Evolutionary conservation across 2,888 invertebrate species (phyloP).

Genomic region (Phymatocera aterrima): DNA sequence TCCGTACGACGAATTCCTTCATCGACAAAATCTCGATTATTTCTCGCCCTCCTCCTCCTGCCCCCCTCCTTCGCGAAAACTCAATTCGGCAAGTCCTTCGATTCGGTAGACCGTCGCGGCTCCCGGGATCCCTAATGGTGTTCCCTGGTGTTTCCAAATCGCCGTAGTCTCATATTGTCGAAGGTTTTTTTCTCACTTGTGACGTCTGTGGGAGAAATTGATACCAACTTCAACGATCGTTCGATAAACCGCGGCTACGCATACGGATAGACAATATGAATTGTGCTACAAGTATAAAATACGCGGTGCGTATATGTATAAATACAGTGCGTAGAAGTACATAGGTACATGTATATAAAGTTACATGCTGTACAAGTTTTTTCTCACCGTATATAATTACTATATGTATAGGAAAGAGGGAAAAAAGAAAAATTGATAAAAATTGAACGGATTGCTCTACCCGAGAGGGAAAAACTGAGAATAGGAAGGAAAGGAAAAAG

Average conservation of each 20-base stretch:
- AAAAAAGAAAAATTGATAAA: slow-evolving; percentile 27
- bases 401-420: no score
- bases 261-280: no score
- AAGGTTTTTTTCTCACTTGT: neutral
- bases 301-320: neutral
- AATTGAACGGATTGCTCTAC: neutral
- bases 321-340: neutral
- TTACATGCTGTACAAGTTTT: no score
- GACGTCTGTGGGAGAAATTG: neutral
- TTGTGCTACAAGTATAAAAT: neutral
- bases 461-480: neutral
- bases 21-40: neutral
- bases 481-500: neutral
- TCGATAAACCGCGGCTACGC: no score
- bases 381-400: no score
- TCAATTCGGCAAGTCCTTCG: neutral
- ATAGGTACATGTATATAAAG: no score
- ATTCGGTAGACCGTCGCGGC: no score
- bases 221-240: neutral
- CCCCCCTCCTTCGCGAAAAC: neutral
- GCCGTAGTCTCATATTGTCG: slow-evolving; percentile 1
- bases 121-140: neutral
- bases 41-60: neutral
- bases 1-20: neutral
- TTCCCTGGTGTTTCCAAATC: slow-evolving; percentile 16